Evolutionary conservation across 92 coral and sea anemone genomes (phyloP), one percentile per base, ranked within the genome.

Genomic region (Actinernus sp.): DNA sequence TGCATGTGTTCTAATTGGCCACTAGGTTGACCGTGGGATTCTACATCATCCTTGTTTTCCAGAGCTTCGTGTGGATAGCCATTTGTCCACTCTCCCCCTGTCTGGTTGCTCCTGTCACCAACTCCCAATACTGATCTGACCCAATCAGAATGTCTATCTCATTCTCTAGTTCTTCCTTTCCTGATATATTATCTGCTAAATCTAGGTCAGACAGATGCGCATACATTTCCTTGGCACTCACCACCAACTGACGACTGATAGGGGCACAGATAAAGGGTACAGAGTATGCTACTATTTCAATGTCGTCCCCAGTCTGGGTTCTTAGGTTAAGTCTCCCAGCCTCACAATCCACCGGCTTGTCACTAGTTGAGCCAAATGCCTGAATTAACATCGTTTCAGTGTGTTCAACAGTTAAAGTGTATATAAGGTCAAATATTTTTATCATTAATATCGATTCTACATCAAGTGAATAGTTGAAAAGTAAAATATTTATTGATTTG

Each of bases 111-210:
- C 93, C 85, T 11, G 84, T 68, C 39, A 71, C 66, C 31, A 81
- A 26, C 36, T 73, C 55, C 88, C 88, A 87, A 21, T 87, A 88
- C 3, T 75, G 73, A 46, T 87, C 93, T 19, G 71, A 53, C 52
- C 92, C 92, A 55, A 74, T 68, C 27, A 88, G 76, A n/a, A 82
- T 20, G 24, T n/a, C n/a, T n/a, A n/a, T n/a, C n/a, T 88, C 89
- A 62, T 81, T 75, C 25, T 49, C 71, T 24, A 62, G 30, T 11
- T 76, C 89, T 47, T 27, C 44, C 4, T 55, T 39, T 16, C 33
- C 72, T 11, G 43, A 47, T 16, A 31, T 17, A 1, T 20, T 22
- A 43, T 87, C 83, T 12, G 88, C 89, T 19, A 88, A 63, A 28
- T 74, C 53, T 21, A 87, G 65, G 18, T 56, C 66, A 4, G 55